Percentiles rank a stretch among this genome's conserved stretches.
Conservation (phyloP, 2,888 invertebrate species). For the Zonitis immaculata region DNA sequence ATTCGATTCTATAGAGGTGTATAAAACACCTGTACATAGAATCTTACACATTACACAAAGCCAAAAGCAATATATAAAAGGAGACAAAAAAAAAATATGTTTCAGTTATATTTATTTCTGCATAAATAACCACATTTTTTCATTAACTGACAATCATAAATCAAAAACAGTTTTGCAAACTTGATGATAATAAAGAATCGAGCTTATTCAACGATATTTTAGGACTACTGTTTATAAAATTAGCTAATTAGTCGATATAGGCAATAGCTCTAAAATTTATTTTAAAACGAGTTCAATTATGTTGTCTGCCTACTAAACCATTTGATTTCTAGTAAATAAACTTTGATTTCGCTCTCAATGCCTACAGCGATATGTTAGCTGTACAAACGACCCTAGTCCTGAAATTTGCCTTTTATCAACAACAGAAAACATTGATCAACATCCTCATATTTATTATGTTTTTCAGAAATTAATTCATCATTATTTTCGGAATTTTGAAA, state of each 20-base stretch:
- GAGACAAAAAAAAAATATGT: too few species aligned
- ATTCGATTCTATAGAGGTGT: too few species aligned
- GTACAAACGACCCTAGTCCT: background rate
- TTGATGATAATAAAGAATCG: background rate
- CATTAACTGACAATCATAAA: constrained; percentile 11
- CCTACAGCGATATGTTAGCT: constrained; percentile 9
- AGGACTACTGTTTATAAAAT: background rate
- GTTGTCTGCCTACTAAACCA: background rate
- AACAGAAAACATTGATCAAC: too few species aligned
- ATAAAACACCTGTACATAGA: too few species aligned
- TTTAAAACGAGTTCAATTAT: background rate
- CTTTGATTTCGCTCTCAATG: background rate
- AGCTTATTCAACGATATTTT: background rate
- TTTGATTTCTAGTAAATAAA: background rate
- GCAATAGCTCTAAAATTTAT: background rate
- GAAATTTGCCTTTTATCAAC: background rate
- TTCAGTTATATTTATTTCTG: background rate
- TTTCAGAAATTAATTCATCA: background rate
- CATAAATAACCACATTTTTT: constrained; percentile 6
- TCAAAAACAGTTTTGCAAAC: constrained; percentile 8
- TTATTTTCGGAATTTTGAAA: background rate
- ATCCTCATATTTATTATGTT: too few species aligned
- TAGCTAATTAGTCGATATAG: too few species aligned
- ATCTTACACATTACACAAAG: too few species aligned
- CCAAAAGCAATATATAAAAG: too few species aligned